A percentile compares a stretch with the other conserved stretches of the same genome.
Evolutionary conservation across 2,113 vertebrate species (phyloP).

Genomic region (Formicarius rufipectus): DNA sequence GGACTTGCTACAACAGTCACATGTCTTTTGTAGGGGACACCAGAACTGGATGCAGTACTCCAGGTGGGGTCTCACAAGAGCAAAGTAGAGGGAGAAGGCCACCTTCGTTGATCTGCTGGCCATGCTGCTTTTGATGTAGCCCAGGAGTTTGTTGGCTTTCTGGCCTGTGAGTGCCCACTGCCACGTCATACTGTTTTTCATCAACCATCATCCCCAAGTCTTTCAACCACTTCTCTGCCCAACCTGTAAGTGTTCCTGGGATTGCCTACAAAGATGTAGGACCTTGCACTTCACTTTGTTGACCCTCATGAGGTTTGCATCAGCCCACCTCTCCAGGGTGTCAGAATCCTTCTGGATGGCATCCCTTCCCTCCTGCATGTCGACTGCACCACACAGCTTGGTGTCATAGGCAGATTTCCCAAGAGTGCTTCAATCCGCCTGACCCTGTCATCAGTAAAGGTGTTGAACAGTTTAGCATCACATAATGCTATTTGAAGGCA

Average conservation of each 20-base stretch:
- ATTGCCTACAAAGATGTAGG: not conserved
- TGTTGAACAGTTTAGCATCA: not conserved
- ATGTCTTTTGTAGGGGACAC: not conserved
- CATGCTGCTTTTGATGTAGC: not conserved
- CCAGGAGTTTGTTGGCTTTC: not conserved
- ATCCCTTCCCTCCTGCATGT: not conserved
- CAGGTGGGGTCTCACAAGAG: not conserved
- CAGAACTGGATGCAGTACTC: not conserved
- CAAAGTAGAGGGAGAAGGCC: not conserved
- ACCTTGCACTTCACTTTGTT: not conserved
- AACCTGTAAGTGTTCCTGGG: not conserved
- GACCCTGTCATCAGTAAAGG: not conserved
- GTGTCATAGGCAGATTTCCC: not conserved
- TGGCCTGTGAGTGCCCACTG: not conserved
- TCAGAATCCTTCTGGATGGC: not conserved
- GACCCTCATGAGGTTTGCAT: not conserved
- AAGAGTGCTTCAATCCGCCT: not conserved
- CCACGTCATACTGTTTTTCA: accelerated
- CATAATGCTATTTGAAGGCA: not conserved
- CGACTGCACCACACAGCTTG: not conserved
- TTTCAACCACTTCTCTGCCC: not conserved
- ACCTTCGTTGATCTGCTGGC: not conserved
- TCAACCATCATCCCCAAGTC: not conserved
- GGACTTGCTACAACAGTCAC: not conserved
- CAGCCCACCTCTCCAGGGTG: not conserved